Evolutionary conservation across 2,888 invertebrate species (phyloP).

Genomic region (Erebia palarica): DNA sequence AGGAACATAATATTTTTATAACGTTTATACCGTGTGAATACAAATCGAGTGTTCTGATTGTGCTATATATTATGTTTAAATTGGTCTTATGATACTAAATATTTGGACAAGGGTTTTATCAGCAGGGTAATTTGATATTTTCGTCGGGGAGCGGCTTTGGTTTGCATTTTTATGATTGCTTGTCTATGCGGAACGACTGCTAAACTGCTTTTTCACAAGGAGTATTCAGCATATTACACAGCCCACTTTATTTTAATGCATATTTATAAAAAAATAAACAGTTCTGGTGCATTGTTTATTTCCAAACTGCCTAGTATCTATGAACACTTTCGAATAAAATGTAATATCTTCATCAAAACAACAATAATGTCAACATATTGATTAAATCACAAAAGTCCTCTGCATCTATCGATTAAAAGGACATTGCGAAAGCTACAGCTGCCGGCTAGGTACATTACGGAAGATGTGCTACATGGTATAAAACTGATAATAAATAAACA

Average conservation of each 20-base stretch:
- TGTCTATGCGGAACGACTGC: conserved; percentile 76
- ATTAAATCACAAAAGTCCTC: background rate
- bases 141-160: conserved; percentile 64
- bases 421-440: background rate
- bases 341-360: too few relatives aligned
- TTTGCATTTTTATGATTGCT: conserved; percentile 72
- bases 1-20: conserved; percentile 74
- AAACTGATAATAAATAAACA: too few relatives aligned
- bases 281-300: too few relatives aligned
- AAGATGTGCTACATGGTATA: too few relatives aligned
- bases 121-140: conserved; percentile 78
- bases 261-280: background rate
- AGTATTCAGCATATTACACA: too few relatives aligned
- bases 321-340: too few relatives aligned
- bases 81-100: conserved; percentile 79
- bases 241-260: background rate
- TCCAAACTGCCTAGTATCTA: too few relatives aligned
- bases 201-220: conserved; percentile 47
- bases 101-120: conserved; percentile 80
- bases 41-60: conserved; percentile 72
- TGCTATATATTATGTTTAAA: conserved; percentile 78
- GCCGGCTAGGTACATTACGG: background rate
- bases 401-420: background rate
- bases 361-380: background rate
- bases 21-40: conserved; percentile 69